phyloP scores from a whole-genome alignment of 1,140 invertebrate species.

The Cephus cinctus region DNA sequence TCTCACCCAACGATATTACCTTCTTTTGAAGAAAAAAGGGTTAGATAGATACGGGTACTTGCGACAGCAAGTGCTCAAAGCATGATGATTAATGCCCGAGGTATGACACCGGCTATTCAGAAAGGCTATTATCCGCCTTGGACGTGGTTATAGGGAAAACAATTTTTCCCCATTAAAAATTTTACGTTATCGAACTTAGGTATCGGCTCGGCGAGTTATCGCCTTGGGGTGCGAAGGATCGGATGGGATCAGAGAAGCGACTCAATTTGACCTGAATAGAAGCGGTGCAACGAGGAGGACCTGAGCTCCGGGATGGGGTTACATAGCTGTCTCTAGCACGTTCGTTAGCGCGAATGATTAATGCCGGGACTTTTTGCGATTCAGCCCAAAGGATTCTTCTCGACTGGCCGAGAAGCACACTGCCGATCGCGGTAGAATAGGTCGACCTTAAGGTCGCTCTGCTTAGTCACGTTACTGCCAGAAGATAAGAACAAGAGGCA shows the following conservation, averaged over 20 bases:
- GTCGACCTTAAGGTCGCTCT: no score
- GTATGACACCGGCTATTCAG: no score
- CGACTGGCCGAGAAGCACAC: not conserved
- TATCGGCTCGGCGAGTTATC: not conserved
- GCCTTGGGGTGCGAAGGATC: not conserved
- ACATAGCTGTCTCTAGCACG: not conserved
- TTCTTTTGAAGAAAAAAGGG: no score
- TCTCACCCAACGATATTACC: no score
- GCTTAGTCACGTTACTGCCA: no score
- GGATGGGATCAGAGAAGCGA: no score
- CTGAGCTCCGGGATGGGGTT: not conserved
- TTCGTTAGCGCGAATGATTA: conserved; percentile 6
- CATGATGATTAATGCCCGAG: no score
- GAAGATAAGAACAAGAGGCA: no score
- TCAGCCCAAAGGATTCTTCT: not conserved
- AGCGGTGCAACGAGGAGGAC: no score
- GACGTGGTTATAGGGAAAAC: not conserved
- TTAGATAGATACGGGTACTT: no score
- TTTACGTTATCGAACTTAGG: not conserved
- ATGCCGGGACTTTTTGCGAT: conserved; percentile 1
- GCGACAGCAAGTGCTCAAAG: no score
- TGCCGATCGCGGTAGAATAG: no score
- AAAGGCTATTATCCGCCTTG: not conserved
- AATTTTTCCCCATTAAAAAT: not conserved
- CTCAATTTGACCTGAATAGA: not conserved